A percentile compares a stretch with the other conserved stretches of the same genome.
phyloP scores from a whole-genome alignment of 2,797 vertebrate genomes.

The Furcifer pardalis region DNA sequence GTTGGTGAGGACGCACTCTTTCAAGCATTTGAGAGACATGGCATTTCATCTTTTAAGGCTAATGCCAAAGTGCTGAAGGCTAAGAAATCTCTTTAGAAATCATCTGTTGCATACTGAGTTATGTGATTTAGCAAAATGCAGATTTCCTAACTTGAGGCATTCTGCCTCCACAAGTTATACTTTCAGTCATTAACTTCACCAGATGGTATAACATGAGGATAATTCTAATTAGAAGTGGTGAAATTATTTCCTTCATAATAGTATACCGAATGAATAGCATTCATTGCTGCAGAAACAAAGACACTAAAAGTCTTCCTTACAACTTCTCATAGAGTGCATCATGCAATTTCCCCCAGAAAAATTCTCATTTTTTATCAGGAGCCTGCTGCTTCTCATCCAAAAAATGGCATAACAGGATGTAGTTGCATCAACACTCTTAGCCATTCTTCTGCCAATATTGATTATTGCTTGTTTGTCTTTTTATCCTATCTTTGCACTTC shows the following conservation, averaged over 20 bases:
- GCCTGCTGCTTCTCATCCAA: not conserved
- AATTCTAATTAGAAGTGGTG: not conserved
- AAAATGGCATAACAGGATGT: not conserved
- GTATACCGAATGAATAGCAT: not conserved
- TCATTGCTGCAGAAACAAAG: not conserved
- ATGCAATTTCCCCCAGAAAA: not conserved
- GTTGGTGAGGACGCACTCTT: not conserved
- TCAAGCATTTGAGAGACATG: not conserved
- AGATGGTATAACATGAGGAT: no score
- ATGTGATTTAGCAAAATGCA: no score
- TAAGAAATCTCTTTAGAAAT: no score
- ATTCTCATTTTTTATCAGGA: not conserved
- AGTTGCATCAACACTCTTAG: not conserved
- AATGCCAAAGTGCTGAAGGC: no score
- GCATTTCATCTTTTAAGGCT: no score
- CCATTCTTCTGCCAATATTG: no score
- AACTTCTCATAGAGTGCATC: no score
- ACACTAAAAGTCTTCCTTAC: not conserved
- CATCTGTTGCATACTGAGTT: no score
- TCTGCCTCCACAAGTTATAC: no score
- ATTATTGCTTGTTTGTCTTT: no score
- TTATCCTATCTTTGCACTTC: not conserved
- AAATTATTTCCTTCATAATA: not conserved
- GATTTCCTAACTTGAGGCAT: no score
- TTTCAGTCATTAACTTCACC: not conserved